Conservation (phyloP, 2,888 invertebrate species). For the Bellardia bayeri region DNA sequence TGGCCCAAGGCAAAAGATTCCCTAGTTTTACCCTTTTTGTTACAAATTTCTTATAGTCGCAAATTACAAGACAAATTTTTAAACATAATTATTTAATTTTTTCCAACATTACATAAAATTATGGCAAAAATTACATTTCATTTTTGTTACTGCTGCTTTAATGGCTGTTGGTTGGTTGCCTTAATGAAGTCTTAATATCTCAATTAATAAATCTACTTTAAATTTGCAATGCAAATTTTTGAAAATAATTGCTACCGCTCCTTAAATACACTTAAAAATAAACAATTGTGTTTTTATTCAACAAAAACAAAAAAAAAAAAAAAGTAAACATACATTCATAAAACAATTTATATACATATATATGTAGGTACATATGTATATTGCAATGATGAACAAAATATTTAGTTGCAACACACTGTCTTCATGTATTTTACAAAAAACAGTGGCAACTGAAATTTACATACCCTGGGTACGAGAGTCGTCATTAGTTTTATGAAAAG, state of each 20-base stretch:
- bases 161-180: conserved; percentile 18
- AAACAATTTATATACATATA: conserved; percentile 52
- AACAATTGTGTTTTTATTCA: conserved; percentile 9
- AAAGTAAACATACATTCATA: conserved; percentile 25
- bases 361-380: no score
- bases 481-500: not conserved
- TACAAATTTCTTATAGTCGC: no score
- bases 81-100: not conserved
- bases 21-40: no score
- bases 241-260: conserved; percentile 65
- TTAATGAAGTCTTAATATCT: conserved; percentile 71
- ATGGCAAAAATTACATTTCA: not conserved
- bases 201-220: conserved; percentile 71
- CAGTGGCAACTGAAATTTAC: conserved; percentile 45
- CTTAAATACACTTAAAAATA: conserved; percentile 34
- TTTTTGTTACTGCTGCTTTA: conserved; percentile 32
- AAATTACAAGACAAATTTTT: not conserved
- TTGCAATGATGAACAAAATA: conserved; percentile 35
- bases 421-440: not conserved
- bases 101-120: not conserved
- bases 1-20: no score
- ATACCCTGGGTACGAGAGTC: conserved; percentile 4
- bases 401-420: conserved; percentile 36
- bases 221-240: conserved; percentile 68
- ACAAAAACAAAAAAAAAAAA: not conserved